Conservation (phyloP, 2,113 vertebrate species). For the Eonycteris spelaea region DNA sequence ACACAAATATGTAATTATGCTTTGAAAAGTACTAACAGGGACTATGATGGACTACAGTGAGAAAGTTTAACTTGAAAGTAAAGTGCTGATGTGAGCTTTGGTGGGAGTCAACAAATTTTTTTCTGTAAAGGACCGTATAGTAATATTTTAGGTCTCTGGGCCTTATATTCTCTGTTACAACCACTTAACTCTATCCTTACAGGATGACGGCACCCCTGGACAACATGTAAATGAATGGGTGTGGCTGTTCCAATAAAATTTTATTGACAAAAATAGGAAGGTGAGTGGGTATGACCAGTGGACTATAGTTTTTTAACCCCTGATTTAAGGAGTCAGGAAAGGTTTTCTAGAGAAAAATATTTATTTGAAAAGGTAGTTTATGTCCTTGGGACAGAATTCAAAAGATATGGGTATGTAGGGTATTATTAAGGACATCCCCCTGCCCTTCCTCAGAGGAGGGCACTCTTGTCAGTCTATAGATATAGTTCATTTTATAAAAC, state of each 20-base stretch:
- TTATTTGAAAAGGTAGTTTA: neutral
- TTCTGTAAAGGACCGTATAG: neutral
- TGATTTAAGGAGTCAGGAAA: neutral
- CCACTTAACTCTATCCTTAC: neutral
- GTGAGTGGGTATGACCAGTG: neutral
- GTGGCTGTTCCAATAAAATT: neutral
- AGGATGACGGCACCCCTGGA: neutral
- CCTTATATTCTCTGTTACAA: neutral
- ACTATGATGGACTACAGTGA: neutral
- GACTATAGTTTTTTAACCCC: neutral
- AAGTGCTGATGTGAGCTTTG: neutral
- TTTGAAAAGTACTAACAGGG: neutral
- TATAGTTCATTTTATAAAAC: neutral
- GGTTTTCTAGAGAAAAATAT: neutral
- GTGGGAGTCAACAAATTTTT: neutral
- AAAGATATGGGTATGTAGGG: neutral
- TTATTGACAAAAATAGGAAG: neutral
- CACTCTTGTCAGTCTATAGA: neutral
- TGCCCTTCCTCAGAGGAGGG: neutral
- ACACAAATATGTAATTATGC: neutral
- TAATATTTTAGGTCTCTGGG: neutral
- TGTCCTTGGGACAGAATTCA: neutral
- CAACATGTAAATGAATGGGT: neutral
- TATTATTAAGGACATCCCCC: fast-evolving
- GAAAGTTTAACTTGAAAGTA: neutral